Evolutionary conservation across 2,888 invertebrate species (phyloP).

Genomic region (Heliconius charithonia): DNA sequence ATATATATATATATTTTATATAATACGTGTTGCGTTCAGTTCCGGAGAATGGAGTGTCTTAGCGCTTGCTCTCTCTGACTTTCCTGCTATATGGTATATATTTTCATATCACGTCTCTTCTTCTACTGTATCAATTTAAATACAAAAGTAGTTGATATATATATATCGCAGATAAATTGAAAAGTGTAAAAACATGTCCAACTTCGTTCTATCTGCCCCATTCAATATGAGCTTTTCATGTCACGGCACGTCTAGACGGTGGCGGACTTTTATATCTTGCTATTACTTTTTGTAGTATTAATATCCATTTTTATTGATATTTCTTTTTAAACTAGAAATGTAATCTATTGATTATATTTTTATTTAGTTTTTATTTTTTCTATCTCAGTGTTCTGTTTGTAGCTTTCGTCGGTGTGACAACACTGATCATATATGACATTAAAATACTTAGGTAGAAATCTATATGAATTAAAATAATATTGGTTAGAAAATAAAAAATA

Average conservation of each 20-base stretch:
- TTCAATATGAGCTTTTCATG: constrained; percentile 27
- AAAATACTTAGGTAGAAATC: no score
- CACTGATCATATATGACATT: no score
- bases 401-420: not conserved
- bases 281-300: constrained; percentile 19
- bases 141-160: not conserved
- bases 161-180: constrained; percentile 6
- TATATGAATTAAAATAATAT: no score
- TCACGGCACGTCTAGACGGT: constrained; percentile 23
- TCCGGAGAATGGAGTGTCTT: not conserved
- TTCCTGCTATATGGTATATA: no score
- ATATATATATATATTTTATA: not conserved
- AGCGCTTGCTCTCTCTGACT: no score
- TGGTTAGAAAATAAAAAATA: no score
- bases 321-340: not conserved
- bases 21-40: not conserved
- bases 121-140: not conserved
- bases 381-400: not conserved
- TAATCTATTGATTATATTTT: not conserved
- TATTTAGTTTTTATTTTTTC: no score
- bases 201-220: constrained; percentile 3
- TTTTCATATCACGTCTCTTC: no score
- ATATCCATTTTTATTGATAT: not conserved
- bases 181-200: constrained; percentile 19
- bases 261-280: constrained; percentile 13